phyloP scores from a whole-genome alignment of 2,797 vertebrate genomes.

The Masticophis lateralis region DNA sequence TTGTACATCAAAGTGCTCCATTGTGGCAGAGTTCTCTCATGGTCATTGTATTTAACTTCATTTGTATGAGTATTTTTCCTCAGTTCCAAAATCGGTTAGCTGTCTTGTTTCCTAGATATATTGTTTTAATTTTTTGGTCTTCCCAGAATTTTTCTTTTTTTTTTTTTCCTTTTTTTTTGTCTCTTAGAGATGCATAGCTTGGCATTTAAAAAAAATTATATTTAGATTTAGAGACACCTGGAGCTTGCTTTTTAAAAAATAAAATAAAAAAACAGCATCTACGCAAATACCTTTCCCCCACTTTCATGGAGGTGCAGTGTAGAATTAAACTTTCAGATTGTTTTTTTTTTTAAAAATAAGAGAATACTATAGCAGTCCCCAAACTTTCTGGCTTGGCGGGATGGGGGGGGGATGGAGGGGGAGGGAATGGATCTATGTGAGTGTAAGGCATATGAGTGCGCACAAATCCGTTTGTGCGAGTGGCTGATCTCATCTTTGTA shows the following conservation, averaged over 20 bases:
- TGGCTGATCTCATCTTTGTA: no score
- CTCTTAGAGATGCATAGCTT: not conserved
- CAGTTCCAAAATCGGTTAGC: not conserved
- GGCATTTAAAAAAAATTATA: not conserved
- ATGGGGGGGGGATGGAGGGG: not conserved
- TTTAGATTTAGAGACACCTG: not conserved
- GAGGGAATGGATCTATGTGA: not conserved
- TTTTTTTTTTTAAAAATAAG: no score
- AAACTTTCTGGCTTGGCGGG: not conserved
- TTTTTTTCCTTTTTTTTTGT: not conserved
- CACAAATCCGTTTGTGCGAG: no score
- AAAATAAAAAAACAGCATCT: not conserved
- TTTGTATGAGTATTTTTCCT: not conserved
- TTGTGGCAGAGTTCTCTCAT: not conserved
- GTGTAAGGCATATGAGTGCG: not conserved
- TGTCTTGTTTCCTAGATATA: not conserved
- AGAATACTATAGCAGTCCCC: not conserved
- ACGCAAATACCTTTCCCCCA: not conserved
- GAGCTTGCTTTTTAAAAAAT: not conserved
- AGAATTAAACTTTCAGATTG: not conserved
- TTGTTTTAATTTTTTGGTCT: not conserved
- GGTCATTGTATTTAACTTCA: not conserved
- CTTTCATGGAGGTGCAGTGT: not conserved
- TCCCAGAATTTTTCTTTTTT: not conserved
- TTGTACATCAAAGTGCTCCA: not conserved